Conservation (phyloP, 2,797 vertebrate genomes). For the Chelon auratus region DNA sequence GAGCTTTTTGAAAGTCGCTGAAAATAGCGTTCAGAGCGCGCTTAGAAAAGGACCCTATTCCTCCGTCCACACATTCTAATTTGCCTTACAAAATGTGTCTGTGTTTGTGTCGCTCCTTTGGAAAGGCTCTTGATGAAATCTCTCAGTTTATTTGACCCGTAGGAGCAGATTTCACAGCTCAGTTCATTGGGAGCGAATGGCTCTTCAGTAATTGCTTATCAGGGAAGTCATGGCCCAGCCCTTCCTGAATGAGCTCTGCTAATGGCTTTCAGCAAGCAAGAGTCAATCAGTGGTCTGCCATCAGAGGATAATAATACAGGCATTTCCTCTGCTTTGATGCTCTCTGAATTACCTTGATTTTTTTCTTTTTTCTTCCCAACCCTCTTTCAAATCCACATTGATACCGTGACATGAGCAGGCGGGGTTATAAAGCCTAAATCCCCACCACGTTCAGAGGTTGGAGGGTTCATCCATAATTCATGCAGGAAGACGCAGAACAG, state of each 20-base stretch:
- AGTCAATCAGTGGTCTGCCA: conserved; percentile 59
- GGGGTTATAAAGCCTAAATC: conserved; percentile 52
- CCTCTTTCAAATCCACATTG: conserved; percentile 44
- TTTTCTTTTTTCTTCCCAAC: not conserved
- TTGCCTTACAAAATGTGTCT: not conserved
- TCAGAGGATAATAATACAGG: conserved; percentile 56
- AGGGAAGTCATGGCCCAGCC: conserved; percentile 36
- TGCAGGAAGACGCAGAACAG: conserved; percentile 55
- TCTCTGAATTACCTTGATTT: conserved; percentile 57
- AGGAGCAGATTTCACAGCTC: conserved; percentile 27
- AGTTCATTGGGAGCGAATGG: conserved; percentile 24
- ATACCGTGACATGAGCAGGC: conserved; percentile 52
- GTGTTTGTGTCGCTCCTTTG: not conserved
- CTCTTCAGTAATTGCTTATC: conserved; percentile 58
- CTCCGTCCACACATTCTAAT: not conserved
- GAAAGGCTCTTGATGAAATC: not conserved
- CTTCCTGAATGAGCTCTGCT: conserved; percentile 51
- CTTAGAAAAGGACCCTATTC: too few relatives aligned
- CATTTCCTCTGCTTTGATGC: conserved; percentile 62
- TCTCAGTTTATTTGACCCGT: conserved; percentile 38
- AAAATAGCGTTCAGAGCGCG: too few relatives aligned
- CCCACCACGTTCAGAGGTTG: conserved; percentile 54
- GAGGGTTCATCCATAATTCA: conserved; percentile 73
- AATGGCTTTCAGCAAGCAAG: conserved; percentile 57
- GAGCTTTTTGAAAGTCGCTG: not conserved